These are phyloP conservation scores for Deladenus siricidicola DNA, from an alignment of 2,888 invertebrate species.

Conservation along the genomic window DNA sequence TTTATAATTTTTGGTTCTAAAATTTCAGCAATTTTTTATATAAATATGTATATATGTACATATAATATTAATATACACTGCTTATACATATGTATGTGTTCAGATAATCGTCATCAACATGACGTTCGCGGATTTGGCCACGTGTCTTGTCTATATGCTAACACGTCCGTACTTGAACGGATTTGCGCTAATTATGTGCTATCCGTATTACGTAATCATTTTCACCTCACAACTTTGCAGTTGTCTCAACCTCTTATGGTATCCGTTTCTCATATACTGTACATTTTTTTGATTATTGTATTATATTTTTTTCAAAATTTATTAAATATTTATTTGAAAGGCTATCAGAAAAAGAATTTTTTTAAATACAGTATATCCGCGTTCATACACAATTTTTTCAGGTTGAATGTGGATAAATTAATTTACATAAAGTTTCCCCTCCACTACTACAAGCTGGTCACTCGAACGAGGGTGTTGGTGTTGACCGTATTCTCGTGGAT, in stretches of 20 bases:
- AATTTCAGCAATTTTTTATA: too few species aligned
- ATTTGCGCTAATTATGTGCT: slow-evolving; percentile 36
- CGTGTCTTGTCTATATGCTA: slow-evolving; percentile 48
- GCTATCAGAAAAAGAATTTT: neutral
- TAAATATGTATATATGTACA: neutral
- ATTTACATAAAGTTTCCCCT: slow-evolving; percentile 50
- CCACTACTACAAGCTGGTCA: slow-evolving; percentile 49
- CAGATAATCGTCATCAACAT: slow-evolving; percentile 52
- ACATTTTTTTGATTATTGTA: neutral
- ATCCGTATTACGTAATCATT: slow-evolving; percentile 47
- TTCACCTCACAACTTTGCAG: slow-evolving; percentile 49
- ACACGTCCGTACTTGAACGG: slow-evolving; percentile 42
- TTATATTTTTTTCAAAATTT: slow-evolving; percentile 7
- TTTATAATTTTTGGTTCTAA: too few species aligned
- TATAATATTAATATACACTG: neutral
- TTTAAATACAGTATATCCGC: neutral
- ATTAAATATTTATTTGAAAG: neutral
- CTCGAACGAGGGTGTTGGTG: slow-evolving; percentile 31
- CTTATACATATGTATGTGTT: too few species aligned
- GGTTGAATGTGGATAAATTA: slow-evolving; percentile 17
- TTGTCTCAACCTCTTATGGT: slow-evolving; percentile 50
- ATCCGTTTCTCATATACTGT: too few species aligned
- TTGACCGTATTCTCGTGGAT: slow-evolving; percentile 40
- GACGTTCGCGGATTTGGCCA: slow-evolving; percentile 50
- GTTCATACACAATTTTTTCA: slow-evolving; percentile 1